A percentile compares a stretch with the other conserved stretches of the same genome.
Evolutionary conservation across 2,797 vertebrate species (phyloP).

Genomic region (Falco biarmicus): DNA sequence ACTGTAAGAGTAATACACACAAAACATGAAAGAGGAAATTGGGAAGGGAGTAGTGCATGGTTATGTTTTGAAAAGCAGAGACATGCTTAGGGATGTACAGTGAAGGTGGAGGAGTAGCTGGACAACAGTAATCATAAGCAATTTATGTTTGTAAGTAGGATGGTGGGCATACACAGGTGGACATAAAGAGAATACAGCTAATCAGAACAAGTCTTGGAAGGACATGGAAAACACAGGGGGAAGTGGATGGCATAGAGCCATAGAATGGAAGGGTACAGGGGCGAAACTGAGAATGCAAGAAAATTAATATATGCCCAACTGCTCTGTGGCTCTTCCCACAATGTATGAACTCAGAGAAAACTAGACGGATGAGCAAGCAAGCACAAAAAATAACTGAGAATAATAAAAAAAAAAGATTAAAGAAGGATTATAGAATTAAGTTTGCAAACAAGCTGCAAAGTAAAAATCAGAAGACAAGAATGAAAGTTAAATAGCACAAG

Average conservation of each 20-base stretch:
- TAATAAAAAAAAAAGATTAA: neutral
- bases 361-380: conserved; percentile 12
- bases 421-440: conserved; percentile 34
- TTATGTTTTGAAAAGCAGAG: neutral
- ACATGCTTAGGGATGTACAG: neutral
- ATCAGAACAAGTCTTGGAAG: neutral
- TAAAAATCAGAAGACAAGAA: neutral
- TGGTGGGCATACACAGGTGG: neutral
- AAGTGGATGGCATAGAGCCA: neutral
- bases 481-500: neutral
- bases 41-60: neutral
- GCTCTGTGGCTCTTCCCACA: neutral
- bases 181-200: neutral
- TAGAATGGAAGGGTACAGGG: neutral
- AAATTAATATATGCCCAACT: neutral
- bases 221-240: neutral
- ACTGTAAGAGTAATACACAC: neutral
- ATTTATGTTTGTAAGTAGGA: neutral
- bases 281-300: neutral
- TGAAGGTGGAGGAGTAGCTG: neutral
- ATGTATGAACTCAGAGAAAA: neutral
- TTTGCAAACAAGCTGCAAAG: neutral
- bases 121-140: neutral
- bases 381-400: conserved; percentile 2
- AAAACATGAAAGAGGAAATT: neutral